Evolutionary conservation across 1,140 invertebrate species (phyloP).

Genomic region (Laodelphax striatellus): DNA sequence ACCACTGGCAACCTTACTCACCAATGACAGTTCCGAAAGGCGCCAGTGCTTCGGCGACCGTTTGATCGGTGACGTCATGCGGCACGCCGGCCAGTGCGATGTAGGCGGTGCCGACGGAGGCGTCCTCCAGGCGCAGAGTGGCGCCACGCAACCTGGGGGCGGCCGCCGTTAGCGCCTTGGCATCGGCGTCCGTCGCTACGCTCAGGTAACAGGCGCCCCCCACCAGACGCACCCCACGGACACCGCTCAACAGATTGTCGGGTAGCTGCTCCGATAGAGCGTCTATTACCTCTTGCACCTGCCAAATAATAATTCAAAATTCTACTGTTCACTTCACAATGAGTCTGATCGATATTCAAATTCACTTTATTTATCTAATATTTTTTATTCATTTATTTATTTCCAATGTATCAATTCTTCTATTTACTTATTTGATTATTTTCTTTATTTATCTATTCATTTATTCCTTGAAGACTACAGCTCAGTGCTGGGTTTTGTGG

Average conservation of each 20-base stretch:
- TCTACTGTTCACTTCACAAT: too few relatives aligned
- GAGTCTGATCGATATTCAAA: too few relatives aligned
- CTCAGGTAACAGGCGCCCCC: slow-evolving; percentile 27
- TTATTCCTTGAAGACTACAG: too few relatives aligned
- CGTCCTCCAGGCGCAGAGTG: slow-evolving; percentile 27
- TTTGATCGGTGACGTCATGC: slow-evolving; percentile 29
- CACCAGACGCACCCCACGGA: slow-evolving; percentile 28
- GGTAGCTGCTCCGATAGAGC: slow-evolving; percentile 28
- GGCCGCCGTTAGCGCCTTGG: slow-evolving; percentile 21
- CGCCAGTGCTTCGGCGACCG: slow-evolving; percentile 26
- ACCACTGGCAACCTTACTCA: slow-evolving; percentile 2
- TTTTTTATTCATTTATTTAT: too few relatives aligned
- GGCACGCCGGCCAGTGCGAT: slow-evolving; percentile 30
- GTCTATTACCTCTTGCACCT: slow-evolving; percentile 32
- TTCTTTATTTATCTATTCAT: too few relatives aligned
- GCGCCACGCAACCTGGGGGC: slow-evolving; percentile 16
- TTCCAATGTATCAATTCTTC: too few relatives aligned
- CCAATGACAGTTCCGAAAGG: slow-evolving; percentile 31
- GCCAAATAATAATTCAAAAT: not conserved
- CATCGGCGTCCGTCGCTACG: slow-evolving; percentile 24
- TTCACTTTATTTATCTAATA: too few relatives aligned
- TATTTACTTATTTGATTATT: too few relatives aligned
- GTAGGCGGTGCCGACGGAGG: slow-evolving; percentile 26
- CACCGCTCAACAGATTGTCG: slow-evolving; percentile 20
- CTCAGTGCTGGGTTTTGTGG: too few relatives aligned